Conservation (phyloP, 2,797 vertebrate genomes). For the Chaunax sp. region DNA sequence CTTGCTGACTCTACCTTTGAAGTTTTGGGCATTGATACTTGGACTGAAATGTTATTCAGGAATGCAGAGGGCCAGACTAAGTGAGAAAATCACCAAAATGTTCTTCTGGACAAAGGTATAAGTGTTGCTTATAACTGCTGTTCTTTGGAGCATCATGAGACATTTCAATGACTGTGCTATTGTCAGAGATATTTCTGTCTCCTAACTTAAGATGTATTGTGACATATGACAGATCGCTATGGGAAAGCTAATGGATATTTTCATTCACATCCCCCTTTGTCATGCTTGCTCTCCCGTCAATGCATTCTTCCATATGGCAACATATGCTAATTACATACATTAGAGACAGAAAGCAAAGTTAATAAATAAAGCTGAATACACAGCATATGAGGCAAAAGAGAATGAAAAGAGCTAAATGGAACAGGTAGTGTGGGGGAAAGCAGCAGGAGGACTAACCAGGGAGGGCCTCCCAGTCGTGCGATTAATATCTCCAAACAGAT, state of each 20-base stretch:
- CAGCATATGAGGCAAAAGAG: conserved; percentile 40
- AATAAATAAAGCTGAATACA: conserved; percentile 40
- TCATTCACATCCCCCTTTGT: conserved; percentile 43
- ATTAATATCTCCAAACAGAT: conserved; percentile 39
- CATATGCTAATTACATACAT: conserved; percentile 44
- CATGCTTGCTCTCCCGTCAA: conserved; percentile 13
- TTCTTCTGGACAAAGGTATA: conserved; percentile 43
- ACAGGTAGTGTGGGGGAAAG: background rate
- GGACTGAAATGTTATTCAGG: conserved; percentile 39
- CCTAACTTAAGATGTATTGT: conserved; percentile 58
- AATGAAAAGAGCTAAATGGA: conserved; percentile 1
- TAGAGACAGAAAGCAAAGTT: conserved; percentile 1
- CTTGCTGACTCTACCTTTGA: conserved; percentile 42
- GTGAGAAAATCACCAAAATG: conserved; percentile 39
- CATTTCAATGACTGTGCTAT: conserved; percentile 47
- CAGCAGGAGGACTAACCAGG: conserved; percentile 24
- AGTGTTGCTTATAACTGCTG: conserved; percentile 48
- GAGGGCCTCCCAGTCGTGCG: conserved; percentile 12
- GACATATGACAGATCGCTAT: conserved; percentile 32
- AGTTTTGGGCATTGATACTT: conserved; percentile 32
- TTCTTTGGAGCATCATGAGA: conserved; percentile 50
- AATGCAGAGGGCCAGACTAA: conserved; percentile 31
- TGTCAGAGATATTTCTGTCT: conserved; percentile 50
- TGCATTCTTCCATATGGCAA: background rate
- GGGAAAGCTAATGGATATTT: conserved; percentile 36